A percentile compares a stretch with the other conserved stretches of the same genome.
phyloP scores from a whole-genome alignment of 2,113 vertebrate genomes.

The Thamnaconus septentrionalis region DNA sequence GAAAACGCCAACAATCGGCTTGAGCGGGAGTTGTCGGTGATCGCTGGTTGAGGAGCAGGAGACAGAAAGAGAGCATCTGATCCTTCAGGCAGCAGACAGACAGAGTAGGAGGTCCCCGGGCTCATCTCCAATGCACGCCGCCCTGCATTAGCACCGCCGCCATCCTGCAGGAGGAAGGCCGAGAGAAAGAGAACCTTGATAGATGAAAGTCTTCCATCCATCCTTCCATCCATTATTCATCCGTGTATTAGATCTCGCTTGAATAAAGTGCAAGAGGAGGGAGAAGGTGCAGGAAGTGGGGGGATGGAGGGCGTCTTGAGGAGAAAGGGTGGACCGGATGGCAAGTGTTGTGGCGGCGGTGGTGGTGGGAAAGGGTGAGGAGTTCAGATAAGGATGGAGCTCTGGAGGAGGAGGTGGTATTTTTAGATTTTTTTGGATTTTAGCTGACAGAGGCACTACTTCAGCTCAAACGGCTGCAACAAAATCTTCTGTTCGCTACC shows the following conservation, averaged over 20 bases:
- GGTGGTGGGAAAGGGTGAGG: slow-evolving; percentile 19
- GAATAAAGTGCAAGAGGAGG: slow-evolving; percentile 51
- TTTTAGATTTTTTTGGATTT: slow-evolving; percentile 7
- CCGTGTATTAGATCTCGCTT: slow-evolving; percentile 73
- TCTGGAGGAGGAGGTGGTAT: slow-evolving; percentile 14
- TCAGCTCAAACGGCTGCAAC: too few relatives aligned
- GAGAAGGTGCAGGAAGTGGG: not conserved
- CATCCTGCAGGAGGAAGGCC: slow-evolving; percentile 51
- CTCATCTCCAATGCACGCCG: slow-evolving; percentile 77
- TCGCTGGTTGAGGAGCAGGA: slow-evolving; percentile 13
- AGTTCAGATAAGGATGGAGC: slow-evolving; percentile 36
- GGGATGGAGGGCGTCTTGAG: not conserved
- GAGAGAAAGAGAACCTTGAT: slow-evolving; percentile 54
- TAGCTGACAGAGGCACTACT: too few relatives aligned
- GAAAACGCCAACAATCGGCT: slow-evolving; percentile 2
- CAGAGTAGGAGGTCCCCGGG: slow-evolving; percentile 80
- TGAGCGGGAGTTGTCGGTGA: slow-evolving; percentile 12
- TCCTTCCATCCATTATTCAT: slow-evolving; percentile 80
- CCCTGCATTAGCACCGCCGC: slow-evolving; percentile 72
- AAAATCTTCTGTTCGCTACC: slow-evolving; percentile 1
- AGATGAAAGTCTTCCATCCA: slow-evolving; percentile 71
- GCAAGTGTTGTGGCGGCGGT: slow-evolving; percentile 24
- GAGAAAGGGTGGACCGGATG: not conserved
- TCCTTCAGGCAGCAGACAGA: slow-evolving; percentile 75
- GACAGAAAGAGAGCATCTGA: slow-evolving; percentile 6